Conservation (phyloP, 2,888 invertebrate genomes). For the Drosophila merina region DNA sequence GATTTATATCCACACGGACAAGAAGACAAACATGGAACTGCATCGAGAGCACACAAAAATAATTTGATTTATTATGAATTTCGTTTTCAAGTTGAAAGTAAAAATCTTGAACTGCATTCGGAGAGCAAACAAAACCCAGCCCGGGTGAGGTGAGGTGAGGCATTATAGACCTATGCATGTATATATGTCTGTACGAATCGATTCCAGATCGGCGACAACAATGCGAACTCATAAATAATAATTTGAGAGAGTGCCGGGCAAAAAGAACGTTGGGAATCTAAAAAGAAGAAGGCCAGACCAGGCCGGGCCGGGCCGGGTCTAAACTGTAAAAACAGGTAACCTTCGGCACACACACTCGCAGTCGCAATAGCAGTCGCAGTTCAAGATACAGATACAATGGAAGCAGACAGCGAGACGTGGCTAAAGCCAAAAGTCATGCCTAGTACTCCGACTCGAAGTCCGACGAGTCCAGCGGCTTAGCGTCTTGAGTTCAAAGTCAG, state of each 20-base stretch:
- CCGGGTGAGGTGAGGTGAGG: conserved; percentile 32
- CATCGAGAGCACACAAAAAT: conserved; percentile 64
- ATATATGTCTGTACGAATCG: conserved; percentile 21
- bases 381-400: conserved; percentile 36
- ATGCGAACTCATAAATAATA: conserved; percentile 79
- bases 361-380: neutral
- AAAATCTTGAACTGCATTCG: conserved; percentile 60
- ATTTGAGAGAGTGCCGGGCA: conserved; percentile 55
- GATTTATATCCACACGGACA: conserved; percentile 62
- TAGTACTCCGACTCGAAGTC: conserved; percentile 33
- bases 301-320: conserved; percentile 26
- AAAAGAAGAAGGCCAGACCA: conserved; percentile 39
- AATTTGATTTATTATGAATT: conserved; percentile 70
- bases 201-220: conserved; percentile 76
- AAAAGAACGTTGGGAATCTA: conserved; percentile 48
- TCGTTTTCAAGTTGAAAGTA: conserved; percentile 70
- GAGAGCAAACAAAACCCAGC: conserved; percentile 12
- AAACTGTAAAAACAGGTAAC: conserved; percentile 78
- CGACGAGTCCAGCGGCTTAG: conserved; percentile 23
- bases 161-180: conserved; percentile 41
- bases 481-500: conserved; percentile 50
- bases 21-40: conserved; percentile 35
- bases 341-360: conserved; percentile 50
- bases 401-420: conserved; percentile 40
- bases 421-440: conserved; percentile 74